These are phyloP conservation scores for Crossocerus cetratus DNA, from an alignment of 2,888 invertebrate species.

Conservation along the genomic window DNA sequence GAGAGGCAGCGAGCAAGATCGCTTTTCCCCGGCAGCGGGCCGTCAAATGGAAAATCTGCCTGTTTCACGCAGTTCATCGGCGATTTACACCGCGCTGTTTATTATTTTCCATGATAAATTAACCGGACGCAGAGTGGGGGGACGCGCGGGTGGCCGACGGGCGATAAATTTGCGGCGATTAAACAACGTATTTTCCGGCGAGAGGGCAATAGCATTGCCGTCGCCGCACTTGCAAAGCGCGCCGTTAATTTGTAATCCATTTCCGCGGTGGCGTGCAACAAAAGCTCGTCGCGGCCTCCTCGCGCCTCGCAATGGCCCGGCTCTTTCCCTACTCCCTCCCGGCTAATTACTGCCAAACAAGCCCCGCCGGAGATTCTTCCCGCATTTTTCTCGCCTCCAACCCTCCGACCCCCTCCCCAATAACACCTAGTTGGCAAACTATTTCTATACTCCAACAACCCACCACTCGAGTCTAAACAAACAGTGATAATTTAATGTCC, in stretches of 20 bases:
- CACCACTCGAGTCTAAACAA: too few species aligned
- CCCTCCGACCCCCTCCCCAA: too few species aligned
- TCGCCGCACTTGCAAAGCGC: constrained; percentile 12
- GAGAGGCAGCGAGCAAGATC: not conserved
- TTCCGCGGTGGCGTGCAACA: constrained; percentile 18
- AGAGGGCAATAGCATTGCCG: constrained; percentile 8
- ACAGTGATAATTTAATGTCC: too few species aligned
- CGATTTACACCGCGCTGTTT: constrained; percentile 27
- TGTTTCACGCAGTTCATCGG: constrained; percentile 13
- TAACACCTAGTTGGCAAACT: too few species aligned
- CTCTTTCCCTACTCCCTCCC: too few species aligned
- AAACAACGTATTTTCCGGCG: constrained; percentile 36
- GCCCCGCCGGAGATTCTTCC: too few species aligned
- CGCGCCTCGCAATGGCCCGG: too few species aligned
- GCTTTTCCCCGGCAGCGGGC: constrained; percentile 1
- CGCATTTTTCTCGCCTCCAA: too few species aligned
- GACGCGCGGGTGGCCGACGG: not conserved
- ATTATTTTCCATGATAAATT: constrained; percentile 50
- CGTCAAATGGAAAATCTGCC: constrained; percentile 37
- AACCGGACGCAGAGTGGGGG: constrained; percentile 14
- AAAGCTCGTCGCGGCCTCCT: not conserved
- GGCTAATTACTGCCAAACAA: too few species aligned
- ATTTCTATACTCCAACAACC: too few species aligned
- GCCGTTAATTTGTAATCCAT: constrained; percentile 32
- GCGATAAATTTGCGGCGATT: constrained; percentile 41